Percentiles rank a stretch among this genome's conserved stretches.
These are phyloP conservation scores for Malurus melanocephalus DNA, from an alignment of 2,113 vertebrate genomes.

Conservation along the genomic window DNA sequence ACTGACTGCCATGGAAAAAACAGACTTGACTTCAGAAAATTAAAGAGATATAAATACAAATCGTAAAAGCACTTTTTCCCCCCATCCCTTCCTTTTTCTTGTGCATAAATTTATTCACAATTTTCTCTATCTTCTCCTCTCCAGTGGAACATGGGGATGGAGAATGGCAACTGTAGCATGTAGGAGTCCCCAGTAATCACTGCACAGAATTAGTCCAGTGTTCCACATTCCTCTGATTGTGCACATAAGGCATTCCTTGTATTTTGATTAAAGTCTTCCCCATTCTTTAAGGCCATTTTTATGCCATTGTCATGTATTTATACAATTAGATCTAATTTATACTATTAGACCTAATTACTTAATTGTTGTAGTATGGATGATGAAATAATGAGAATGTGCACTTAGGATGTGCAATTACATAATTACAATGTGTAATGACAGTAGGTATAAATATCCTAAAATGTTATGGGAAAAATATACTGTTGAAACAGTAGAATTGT, in stretches of 20 bases:
- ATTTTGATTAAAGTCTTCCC: neutral
- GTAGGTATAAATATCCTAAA: constrained; percentile 65
- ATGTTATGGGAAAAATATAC: constrained; percentile 49
- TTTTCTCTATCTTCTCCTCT: neutral
- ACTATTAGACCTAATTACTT: constrained; percentile 72
- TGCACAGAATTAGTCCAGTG: neutral
- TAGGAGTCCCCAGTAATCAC: neutral
- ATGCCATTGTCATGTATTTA: constrained; percentile 65
- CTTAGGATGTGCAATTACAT: constrained; percentile 70
- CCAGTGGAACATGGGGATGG: neutral
- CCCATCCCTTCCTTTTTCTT: neutral
- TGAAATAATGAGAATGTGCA: constrained; percentile 66
- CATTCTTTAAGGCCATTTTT: constrained; percentile 19
- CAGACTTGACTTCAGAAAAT: neutral
- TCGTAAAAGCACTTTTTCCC: fast-evolving
- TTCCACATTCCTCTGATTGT: neutral
- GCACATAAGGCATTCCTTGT: neutral
- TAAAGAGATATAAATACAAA: neutral
- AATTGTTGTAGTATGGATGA: constrained; percentile 67
- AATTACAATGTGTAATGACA: constrained; percentile 70
- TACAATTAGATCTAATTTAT: constrained; percentile 61
- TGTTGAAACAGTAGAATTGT: neutral
- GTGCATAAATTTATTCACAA: neutral
- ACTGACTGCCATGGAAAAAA: neutral
- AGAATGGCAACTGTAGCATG: fast-evolving